Evolutionary conservation across 2,888 invertebrate genomes (phyloP), one percentile per base, ranked within the genome.

Genomic region (Acronicta aceris): DNA sequence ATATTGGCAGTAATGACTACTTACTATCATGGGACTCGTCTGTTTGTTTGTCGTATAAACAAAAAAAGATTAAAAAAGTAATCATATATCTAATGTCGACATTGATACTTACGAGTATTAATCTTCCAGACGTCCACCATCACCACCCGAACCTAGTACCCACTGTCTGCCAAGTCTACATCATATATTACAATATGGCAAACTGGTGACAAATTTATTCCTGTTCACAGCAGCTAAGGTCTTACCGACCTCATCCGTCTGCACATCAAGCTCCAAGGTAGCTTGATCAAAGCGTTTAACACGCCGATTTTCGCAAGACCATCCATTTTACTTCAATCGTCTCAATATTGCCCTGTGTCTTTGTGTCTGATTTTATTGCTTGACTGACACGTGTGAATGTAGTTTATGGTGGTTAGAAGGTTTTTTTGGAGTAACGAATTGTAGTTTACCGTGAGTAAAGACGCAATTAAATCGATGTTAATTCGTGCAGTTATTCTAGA

Each of bases 321-420:
- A 76, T 76, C 74, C 60, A 71, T 64, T 60, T 64, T 50, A 72
- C 65, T 69, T 68, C 67, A 74, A 66, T 70, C 57, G 65, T 8
- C 48, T 55, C 56, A 57, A 53, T 58, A 60, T 57, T 25, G 59
- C 49, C 45, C 54, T 59, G 27, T 59, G 60, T 67, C 57, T 69
- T 65, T 65, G 60, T 68, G 59, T 50, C 5, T 6, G 49, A 53
- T 48, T 75, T 73, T 65, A 68, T 60, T 65, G 63, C 58, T 61
- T 60, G 59, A 54, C 25, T 9, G 48, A 67, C 61, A 42, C 36
- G n/a, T n/a, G n/a, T n/a, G n/a, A n/a, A 42, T 40, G 13, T 52
- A 7, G 21, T 1, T 33, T 8, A 13, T 3, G 43, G 27, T 61
- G 43, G 51, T 13, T 5, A n/a, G 10, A 51, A 48, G 46, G 15